Evolutionary conservation across 1,140 invertebrate species (phyloP), one percentile per base, ranked within the genome.

Genomic region (Caerostris extrusa): DNA sequence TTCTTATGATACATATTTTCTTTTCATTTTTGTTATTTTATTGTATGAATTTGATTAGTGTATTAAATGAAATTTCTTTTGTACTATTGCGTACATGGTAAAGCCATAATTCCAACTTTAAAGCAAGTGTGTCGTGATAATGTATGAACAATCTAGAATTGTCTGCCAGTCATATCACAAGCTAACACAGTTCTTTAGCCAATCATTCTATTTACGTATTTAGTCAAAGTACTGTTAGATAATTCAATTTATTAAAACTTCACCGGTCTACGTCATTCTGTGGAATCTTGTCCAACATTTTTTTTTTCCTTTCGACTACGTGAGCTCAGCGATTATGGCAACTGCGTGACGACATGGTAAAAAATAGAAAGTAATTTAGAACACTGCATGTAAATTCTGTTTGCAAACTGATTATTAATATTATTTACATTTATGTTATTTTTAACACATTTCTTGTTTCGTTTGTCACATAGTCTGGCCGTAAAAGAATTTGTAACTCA

Each of bases 361-460:
- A 17, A 67, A n/a, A n/a, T 67, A 67, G 7, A 67, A 67, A 67
- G 12, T 17, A 67, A 67, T 67, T 67, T 67, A 67, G 17, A n/a
- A 67, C 14, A n/a, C 61, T 67, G 61, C 14, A 67, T 67, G 61
- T 67, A 67, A 67, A 67, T 17, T 67, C n/a, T n/a, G 14, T 4
- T n/a, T 6, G 61, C 61, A n/a, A 67, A 67, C 14, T 67, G 61
- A 5, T 17, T n/a, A 67, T 67, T 67, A 67, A 67, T 67, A 67
- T 14, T 67, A 67, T 67, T 67, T 67, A 67, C n/a, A 67, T 67
- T n/a, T 17, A n/a, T 67, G 61, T n/a, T 67, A 67, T 67, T 67
- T 67, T 6, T n/a, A 67, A 17, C 61, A 67, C n/a, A 0, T 67
- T 64, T 67, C 61, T n/a, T 17, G 61, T 67, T n/a, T 67, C 34